phyloP scores from a whole-genome alignment of 2,113 vertebrate genomes.

The Callorhinus ursinus region DNA sequence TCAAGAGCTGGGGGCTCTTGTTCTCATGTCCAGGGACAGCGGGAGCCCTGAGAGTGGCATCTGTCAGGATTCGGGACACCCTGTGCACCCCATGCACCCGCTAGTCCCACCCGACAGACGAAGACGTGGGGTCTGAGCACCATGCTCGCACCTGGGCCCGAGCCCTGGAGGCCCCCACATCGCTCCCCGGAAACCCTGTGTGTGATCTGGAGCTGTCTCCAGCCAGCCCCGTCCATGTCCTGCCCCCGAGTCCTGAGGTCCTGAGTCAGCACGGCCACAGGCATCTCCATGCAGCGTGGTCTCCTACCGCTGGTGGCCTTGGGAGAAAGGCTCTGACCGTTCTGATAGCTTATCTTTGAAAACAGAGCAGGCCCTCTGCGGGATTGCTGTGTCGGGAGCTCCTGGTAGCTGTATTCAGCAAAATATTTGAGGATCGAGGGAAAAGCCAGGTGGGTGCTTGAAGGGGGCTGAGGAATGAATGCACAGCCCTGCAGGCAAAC shows the following conservation, averaged over 20 bases:
- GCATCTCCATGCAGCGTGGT: accelerated
- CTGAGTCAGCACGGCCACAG: accelerated
- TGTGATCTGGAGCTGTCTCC: neutral
- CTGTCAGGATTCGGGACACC: accelerated
- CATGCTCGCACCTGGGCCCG: accelerated
- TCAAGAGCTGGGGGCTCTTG: accelerated
- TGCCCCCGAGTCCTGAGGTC: accelerated
- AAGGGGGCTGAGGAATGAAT: too few relatives aligned
- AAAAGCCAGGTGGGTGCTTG: accelerated
- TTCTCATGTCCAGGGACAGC: accelerated
- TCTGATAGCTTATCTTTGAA: neutral
- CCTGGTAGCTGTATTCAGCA: neutral
- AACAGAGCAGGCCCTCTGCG: accelerated
- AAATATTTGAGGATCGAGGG: accelerated
- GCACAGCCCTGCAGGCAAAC: accelerated
- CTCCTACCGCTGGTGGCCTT: accelerated
- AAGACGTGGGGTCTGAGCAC: neutral
- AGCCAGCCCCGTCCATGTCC: neutral
- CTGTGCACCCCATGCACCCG: accelerated
- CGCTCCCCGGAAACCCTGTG: neutral
- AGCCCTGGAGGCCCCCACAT: accelerated
- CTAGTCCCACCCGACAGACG: accelerated
- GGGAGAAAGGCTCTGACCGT: accelerated
- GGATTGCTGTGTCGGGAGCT: accelerated
- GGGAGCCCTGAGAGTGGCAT: accelerated